phyloP scores from a whole-genome alignment of 1,140 invertebrate genomes.

The Drosophila fuyamai region DNA sequence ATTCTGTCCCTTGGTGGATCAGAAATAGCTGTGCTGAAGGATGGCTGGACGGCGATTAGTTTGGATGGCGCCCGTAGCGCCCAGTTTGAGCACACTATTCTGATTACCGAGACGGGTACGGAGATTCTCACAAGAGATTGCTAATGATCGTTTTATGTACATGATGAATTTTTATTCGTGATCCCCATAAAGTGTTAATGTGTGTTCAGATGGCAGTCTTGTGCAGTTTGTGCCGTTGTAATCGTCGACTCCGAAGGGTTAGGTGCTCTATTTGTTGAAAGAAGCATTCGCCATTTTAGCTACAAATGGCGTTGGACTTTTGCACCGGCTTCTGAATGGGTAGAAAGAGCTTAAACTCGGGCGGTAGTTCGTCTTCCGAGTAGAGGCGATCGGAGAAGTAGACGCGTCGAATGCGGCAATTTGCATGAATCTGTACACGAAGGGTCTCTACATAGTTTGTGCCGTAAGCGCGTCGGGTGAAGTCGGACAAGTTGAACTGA shows the following conservation, averaged over 20 bases:
- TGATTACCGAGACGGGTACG: slow-evolving; percentile 91
- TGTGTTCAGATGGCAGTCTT: slow-evolving; percentile 31
- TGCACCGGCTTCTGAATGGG: slow-evolving; percentile 91
- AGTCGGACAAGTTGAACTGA: slow-evolving; percentile 99
- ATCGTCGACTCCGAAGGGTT: neutral
- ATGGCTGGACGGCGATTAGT: slow-evolving; percentile 95
- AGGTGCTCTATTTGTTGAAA: slow-evolving; percentile 13
- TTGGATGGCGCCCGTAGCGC: slow-evolving; percentile 92
- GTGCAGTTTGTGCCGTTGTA: slow-evolving; percentile 29
- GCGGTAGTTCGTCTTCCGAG: slow-evolving; percentile 99
- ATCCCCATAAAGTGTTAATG: slow-evolving; percentile 39
- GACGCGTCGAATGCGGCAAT: slow-evolving; percentile 98
- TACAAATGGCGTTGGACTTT: slow-evolving; percentile 70
- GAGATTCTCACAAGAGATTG: slow-evolving; percentile 89
- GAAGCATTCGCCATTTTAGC: slow-evolving; percentile 27
- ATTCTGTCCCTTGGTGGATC: slow-evolving; percentile 90
- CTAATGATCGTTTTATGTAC: neutral
- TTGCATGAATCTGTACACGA: slow-evolving; percentile 99
- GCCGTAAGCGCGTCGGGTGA: slow-evolving; percentile 98
- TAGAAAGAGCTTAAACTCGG: slow-evolving; percentile 99
- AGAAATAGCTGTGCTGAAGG: slow-evolving; percentile 90
- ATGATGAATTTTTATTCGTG: slow-evolving; percentile 38
- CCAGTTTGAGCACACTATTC: slow-evolving; percentile 96
- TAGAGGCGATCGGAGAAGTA: slow-evolving; percentile 99
- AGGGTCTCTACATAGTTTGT: slow-evolving; percentile 99